phyloP scores from a whole-genome alignment of 2,888 invertebrate species.

The Macaria liturata region DNA sequence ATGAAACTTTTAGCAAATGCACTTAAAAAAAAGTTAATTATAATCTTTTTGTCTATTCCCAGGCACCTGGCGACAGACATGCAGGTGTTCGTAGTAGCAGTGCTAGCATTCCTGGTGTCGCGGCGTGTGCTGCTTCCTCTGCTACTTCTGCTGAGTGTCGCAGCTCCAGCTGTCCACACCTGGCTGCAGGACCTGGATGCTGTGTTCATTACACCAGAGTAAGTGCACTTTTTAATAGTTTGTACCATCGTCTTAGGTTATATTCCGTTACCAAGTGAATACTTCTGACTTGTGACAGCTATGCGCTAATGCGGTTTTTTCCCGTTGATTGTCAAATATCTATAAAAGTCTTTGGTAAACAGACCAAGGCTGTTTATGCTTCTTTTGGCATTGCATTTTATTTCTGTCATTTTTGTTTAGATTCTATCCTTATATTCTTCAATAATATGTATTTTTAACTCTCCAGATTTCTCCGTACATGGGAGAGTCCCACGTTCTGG shows the following conservation, averaged over 20 bases:
- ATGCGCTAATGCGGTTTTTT: too few relatives aligned
- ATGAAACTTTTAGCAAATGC: too few relatives aligned
- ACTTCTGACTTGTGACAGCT: too few relatives aligned
- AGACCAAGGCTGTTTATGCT: too few relatives aligned
- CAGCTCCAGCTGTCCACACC: constrained; percentile 17
- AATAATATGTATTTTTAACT: neutral
- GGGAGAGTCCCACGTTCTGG: constrained; percentile 12
- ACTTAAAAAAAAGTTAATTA: too few relatives aligned
- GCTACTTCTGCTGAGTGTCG: neutral
- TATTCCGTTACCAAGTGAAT: too few relatives aligned
- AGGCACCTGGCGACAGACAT: constrained; percentile 22
- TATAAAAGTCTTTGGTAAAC: too few relatives aligned
- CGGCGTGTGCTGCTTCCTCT: neutral
- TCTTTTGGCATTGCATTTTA: too few relatives aligned
- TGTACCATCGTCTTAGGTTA: too few relatives aligned
- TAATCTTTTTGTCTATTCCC: neutral
- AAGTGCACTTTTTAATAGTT: neutral
- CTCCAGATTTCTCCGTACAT: constrained; percentile 19
- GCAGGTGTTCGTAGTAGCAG: constrained; percentile 15
- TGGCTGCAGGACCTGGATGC: constrained; percentile 21
- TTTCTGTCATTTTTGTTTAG: too few relatives aligned
- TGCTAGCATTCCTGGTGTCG: constrained; percentile 5
- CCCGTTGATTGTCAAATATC: too few relatives aligned
- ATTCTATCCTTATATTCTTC: too few relatives aligned
- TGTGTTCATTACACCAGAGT: constrained; percentile 20